A percentile compares a stretch with the other conserved stretches of the same genome.
These are phyloP conservation scores for Arrhopalites spinosus DNA, from an alignment of 2,888 invertebrate genomes.

Conservation along the genomic window DNA sequence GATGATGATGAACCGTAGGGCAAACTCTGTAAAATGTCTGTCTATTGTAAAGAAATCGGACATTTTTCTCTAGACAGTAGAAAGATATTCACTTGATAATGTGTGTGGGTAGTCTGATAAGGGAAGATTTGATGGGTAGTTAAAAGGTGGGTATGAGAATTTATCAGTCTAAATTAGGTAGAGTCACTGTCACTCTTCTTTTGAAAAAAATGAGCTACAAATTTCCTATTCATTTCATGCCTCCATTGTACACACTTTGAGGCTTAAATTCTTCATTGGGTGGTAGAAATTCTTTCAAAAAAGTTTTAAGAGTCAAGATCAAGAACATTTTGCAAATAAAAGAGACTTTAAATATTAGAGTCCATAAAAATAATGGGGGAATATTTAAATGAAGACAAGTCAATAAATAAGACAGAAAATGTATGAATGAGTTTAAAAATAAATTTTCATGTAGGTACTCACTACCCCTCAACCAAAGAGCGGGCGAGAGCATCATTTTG, in stretches of 20 bases:
- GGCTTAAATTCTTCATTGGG: no score
- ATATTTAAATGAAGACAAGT: background rate
- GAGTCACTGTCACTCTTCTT: background rate
- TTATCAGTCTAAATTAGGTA: conserved; percentile 12
- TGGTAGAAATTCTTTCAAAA: no score
- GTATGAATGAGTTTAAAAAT: conserved; percentile 16
- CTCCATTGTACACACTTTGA: no score
- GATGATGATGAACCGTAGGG: conserved; percentile 26
- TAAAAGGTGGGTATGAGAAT: background rate
- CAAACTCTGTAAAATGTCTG: background rate
- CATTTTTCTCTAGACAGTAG: no score
- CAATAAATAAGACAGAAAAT: background rate
- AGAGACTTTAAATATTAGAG: no score
- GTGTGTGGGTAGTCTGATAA: conserved; percentile 8
- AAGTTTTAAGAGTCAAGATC: no score
- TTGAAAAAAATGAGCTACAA: no score
- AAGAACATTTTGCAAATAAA: no score
- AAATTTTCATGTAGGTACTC: background rate
- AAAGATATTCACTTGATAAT: no score
- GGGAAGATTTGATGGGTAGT: conserved; percentile 15
- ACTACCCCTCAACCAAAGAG: background rate
- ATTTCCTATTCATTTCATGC: no score
- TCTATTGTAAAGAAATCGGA: no score
- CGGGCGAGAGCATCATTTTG: no score
- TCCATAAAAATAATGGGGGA: background rate